These are phyloP conservation scores for Leptopilina syphax DNA, from an alignment of 2,888 invertebrate species.

Conservation along the genomic window DNA sequence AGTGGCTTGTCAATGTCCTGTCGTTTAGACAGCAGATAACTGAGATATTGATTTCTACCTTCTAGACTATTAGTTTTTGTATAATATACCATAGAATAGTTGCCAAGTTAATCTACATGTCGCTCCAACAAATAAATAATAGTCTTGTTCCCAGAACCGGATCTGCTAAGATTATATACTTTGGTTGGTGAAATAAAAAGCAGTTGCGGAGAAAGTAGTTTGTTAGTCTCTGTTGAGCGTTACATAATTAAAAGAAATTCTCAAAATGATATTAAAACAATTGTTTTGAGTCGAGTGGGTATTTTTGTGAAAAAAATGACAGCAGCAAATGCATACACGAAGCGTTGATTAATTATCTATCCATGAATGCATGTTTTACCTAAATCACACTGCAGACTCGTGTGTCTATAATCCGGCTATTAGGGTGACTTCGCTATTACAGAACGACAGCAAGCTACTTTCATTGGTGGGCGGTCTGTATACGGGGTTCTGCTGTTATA, in stretches of 20 bases:
- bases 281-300: no score
- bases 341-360: slow-evolving; percentile 48
- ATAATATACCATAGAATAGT: slow-evolving; percentile 49
- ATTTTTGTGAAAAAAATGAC: neutral
- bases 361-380: slow-evolving; percentile 60
- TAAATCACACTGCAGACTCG: slow-evolving; percentile 49
- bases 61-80: slow-evolving; percentile 62
- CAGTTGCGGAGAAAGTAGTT: slow-evolving; percentile 13
- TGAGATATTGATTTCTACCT: slow-evolving; percentile 66
- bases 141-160: slow-evolving; percentile 11
- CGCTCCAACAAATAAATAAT: slow-evolving; percentile 21
- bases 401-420: slow-evolving; percentile 70
- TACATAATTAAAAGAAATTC: neutral
- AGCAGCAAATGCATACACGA: slow-evolving; percentile 45
- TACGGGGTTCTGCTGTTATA: slow-evolving; percentile 66
- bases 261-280: no score
- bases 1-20: slow-evolving; percentile 59
- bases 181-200: neutral
- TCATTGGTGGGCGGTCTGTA: slow-evolving; percentile 74
- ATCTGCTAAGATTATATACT: slow-evolving; percentile 3
- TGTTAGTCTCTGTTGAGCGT: neutral
- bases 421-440: slow-evolving; percentile 72
- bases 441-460: slow-evolving; percentile 61
- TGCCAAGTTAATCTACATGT: slow-evolving; percentile 43
- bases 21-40: slow-evolving; percentile 65